Conservation (phyloP, 2,113 vertebrate species). For the Microtus pennsylvanicus region DNA sequence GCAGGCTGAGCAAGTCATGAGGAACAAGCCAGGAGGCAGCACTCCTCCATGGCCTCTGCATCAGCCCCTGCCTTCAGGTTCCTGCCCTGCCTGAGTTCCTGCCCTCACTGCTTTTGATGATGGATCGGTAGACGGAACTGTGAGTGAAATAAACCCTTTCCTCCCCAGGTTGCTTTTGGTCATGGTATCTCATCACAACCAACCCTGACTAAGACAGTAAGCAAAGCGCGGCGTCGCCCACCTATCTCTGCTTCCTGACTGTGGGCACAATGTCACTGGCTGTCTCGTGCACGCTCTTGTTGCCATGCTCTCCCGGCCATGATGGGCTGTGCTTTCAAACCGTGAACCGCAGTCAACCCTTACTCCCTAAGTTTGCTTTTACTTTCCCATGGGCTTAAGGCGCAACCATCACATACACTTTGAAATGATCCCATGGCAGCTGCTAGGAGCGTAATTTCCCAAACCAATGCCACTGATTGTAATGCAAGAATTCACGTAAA, state of each 20-base stretch:
- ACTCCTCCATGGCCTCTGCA: background rate
- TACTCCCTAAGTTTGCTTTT: background rate
- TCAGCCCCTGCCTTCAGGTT: background rate
- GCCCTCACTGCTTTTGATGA: background rate
- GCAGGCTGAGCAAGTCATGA: background rate
- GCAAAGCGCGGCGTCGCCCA: background rate
- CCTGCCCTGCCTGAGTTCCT: background rate
- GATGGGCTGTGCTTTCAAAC: background rate
- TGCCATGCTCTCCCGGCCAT: background rate
- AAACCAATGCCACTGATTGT: background rate
- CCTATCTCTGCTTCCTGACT: no score
- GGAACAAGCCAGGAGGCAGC: no score
- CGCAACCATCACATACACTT: background rate
- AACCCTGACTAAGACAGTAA: background rate
- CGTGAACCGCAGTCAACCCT: background rate
- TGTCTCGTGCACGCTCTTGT: background rate
- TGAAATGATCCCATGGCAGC: background rate
- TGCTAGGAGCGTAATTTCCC: background rate
- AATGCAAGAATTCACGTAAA: background rate
- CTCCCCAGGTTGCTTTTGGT: background rate
- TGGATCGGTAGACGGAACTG: no score
- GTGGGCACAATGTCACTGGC: background rate
- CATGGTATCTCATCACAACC: background rate
- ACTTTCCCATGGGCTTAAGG: background rate
- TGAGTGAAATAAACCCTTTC: background rate